Evolutionary conservation across 2,888 invertebrate species (phyloP).

Genomic region (Andrena haemorrhoa): DNA sequence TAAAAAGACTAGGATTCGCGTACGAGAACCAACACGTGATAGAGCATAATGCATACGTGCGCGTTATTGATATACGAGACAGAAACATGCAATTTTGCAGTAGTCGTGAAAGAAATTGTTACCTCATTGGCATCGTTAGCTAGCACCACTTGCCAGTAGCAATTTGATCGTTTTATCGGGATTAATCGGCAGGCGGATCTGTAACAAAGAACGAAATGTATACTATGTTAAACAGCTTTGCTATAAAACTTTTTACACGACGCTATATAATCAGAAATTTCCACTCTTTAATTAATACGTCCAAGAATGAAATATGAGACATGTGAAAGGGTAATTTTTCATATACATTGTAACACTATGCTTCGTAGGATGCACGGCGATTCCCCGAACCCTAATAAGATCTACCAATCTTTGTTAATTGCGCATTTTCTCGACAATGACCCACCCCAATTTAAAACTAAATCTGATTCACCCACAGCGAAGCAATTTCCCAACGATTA

Average conservation of each 20-base stretch:
- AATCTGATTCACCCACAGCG: too few species aligned
- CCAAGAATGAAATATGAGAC: too few species aligned
- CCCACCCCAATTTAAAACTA: too few species aligned
- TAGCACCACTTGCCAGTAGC: conserved; percentile 35
- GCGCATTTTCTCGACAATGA: too few species aligned
- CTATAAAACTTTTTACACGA: background rate
- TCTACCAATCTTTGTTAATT: too few species aligned
- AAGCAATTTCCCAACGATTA: too few species aligned
- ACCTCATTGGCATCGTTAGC: conserved; percentile 52
- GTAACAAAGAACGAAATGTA: conserved; percentile 13
- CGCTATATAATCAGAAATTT: too few species aligned
- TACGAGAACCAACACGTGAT: conserved; percentile 51
- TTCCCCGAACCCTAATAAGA: too few species aligned
- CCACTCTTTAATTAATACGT: too few species aligned
- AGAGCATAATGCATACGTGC: conserved; percentile 37
- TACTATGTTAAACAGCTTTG: conserved; percentile 29
- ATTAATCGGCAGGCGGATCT: conserved; percentile 22
- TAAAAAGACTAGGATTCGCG: conserved; percentile 25
- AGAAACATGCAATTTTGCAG: conserved; percentile 71
- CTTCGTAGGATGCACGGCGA: too few species aligned
- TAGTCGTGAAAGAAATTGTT: conserved; percentile 71
- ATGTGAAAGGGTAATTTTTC: too few species aligned
- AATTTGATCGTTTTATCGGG: conserved; percentile 49
- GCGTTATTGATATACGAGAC: conserved; percentile 52
- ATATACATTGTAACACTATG: too few species aligned